These are phyloP conservation scores for Acanthosepion lycidas DNA, from an alignment of 2,888 invertebrate species.

Conservation along the genomic window DNA sequence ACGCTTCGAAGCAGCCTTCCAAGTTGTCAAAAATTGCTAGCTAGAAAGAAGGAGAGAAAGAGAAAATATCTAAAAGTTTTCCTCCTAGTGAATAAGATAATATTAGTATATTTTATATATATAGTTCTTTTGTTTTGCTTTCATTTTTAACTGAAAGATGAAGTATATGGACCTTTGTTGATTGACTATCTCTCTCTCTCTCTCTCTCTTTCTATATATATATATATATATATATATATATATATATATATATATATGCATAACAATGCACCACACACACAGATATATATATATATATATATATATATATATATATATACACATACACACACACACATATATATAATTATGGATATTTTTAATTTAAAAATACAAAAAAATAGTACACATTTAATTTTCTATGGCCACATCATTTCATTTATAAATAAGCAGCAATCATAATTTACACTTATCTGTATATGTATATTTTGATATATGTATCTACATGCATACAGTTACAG, in stretches of 20 bases:
- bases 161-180: background rate
- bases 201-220: too few species aligned
- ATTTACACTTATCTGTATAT: background rate
- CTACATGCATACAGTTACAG: too few species aligned
- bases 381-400: background rate
- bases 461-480: too few species aligned
- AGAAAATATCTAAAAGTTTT: constrained; percentile 33
- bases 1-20: constrained; percentile 23
- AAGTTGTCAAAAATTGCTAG: constrained; percentile 33
- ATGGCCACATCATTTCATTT: background rate
- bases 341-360: background rate
- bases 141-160: background rate
- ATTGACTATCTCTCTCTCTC: background rate
- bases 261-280: background rate
- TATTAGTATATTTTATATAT: background rate
- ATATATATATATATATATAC: background rate
- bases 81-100: background rate
- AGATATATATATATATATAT: background rate
- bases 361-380: background rate
- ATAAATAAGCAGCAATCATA: background rate
- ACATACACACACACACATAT: background rate
- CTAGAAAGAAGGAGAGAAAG: constrained; percentile 33
- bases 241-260: background rate
- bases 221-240: background rate
- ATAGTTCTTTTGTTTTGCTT: background rate